Evolutionary conservation across 2,888 invertebrate genomes (phyloP).

Genomic region (Hypomecis atomaria): DNA sequence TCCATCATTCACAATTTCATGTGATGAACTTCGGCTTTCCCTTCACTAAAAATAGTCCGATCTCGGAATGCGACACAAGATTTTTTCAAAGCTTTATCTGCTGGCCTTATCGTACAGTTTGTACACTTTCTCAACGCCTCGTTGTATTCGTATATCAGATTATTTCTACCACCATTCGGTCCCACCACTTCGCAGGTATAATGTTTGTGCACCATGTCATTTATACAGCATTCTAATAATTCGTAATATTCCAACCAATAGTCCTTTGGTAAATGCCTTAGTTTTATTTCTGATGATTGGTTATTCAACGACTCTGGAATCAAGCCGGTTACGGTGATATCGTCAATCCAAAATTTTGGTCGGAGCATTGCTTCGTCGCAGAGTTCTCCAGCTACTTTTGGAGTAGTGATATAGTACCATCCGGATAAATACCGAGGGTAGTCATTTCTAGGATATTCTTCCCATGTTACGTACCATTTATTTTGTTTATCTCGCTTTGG

Average conservation of each 20-base stretch:
- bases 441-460: conserved; percentile 85
- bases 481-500: conserved; percentile 88
- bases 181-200: conserved; percentile 89
- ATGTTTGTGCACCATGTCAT: conserved; percentile 82
- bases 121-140: conserved; percentile 86
- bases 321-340: conserved; percentile 93
- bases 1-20: conserved; percentile 1
- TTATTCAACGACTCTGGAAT: conserved; percentile 84
- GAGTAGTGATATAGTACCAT: conserved; percentile 92
- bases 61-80: conserved; percentile 84
- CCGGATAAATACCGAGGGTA: conserved; percentile 93
- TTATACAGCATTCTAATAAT: conserved; percentile 89
- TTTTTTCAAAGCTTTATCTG: conserved; percentile 79
- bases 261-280: conserved; percentile 82
- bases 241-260: conserved; percentile 90
- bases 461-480: conserved; percentile 91
- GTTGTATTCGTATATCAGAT: conserved; percentile 87
- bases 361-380: conserved; percentile 80
- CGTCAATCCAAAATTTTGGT: conserved; percentile 96
- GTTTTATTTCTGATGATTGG: conserved; percentile 64
- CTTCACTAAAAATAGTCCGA: conserved; percentile 28
- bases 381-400: conserved; percentile 85
- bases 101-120: conserved; percentile 80
- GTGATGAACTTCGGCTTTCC: conserved; percentile 5
- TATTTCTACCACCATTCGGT: conserved; percentile 90